These are phyloP conservation scores for Acanthisitta chloris DNA, from an alignment of 2,113 vertebrate genomes.

Conservation along the genomic window DNA sequence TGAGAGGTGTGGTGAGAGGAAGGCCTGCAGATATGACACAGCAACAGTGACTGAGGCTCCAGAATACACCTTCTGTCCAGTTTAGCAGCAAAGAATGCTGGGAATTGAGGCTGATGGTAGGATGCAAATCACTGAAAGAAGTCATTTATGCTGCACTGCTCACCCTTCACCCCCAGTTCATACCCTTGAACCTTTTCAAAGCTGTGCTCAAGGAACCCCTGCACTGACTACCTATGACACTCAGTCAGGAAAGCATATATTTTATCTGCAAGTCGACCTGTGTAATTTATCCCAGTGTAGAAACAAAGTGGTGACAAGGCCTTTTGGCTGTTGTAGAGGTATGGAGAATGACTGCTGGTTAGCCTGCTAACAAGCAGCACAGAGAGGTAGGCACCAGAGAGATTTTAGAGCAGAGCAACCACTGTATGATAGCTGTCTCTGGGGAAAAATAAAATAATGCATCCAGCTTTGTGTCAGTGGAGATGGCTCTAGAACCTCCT, in stretches of 20 bases:
- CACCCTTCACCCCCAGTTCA: not conserved
- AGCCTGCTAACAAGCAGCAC: fast-evolving
- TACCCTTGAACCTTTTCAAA: not conserved
- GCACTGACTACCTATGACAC: not conserved
- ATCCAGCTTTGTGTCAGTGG: not conserved
- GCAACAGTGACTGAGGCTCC: not conserved
- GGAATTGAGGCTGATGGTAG: not conserved
- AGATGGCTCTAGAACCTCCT: not conserved
- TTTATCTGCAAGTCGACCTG: not conserved
- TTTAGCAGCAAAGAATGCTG: not conserved
- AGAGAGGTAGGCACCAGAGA: not conserved
- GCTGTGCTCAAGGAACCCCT: not conserved
- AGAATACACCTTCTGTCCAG: not conserved
- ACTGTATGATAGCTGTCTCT: not conserved
- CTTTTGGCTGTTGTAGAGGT: not conserved
- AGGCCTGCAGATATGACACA: not conserved
- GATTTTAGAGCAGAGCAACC: not conserved
- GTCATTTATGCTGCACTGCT: not conserved
- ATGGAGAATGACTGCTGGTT: not conserved
- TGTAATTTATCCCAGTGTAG: not conserved
- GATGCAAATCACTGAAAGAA: not conserved
- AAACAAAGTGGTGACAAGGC: not conserved
- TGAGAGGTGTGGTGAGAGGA: not conserved
- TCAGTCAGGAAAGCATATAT: not conserved
- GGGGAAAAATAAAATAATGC: not conserved